These are phyloP conservation scores for Plebejus melissa DNA, from an alignment of 2,888 invertebrate species.

Conservation along the genomic window DNA sequence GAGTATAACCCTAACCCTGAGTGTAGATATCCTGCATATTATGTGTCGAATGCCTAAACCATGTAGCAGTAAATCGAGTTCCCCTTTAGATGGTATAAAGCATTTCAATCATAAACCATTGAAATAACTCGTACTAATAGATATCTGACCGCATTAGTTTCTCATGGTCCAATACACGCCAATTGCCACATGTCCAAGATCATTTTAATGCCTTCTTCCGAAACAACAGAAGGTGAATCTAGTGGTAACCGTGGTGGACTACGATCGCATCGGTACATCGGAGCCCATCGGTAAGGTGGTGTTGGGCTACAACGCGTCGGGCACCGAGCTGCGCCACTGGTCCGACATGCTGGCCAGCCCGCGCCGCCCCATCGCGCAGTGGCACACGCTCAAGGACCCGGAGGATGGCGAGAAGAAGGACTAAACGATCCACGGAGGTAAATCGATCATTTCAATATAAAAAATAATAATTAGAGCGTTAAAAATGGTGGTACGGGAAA, in stretches of 20 bases:
- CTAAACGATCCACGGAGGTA: constrained; percentile 65
- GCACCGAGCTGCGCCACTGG: constrained; percentile 99
- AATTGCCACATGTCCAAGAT: neutral
- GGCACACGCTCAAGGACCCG: constrained; percentile 99
- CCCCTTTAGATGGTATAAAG: neutral
- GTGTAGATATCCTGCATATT: constrained; percentile 13
- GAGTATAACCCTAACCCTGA: neutral
- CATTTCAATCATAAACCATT: neutral
- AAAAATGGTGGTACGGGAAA: neutral
- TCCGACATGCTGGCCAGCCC: constrained; percentile 99
- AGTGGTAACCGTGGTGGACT: constrained; percentile 99
- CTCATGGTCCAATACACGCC: neutral
- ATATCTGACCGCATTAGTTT: neutral
- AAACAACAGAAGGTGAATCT: constrained; percentile 96
- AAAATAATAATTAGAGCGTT: neutral
- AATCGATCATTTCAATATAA: constrained; percentile 11
- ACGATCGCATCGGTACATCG: constrained; percentile 99
- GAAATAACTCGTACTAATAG: neutral
- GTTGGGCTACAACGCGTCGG: constrained; percentile 97
- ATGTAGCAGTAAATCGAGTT: constrained; percentile 7
- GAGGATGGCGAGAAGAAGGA: constrained; percentile 95
- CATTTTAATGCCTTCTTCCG: constrained; percentile 2
- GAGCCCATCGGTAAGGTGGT: constrained; percentile 99
- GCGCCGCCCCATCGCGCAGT: constrained; percentile 98
- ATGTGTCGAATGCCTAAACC: constrained; percentile 6